Evolutionary conservation across 2,797 vertebrate genomes (phyloP), one percentile per base, ranked within the genome.

Genomic region (Moxostoma hubbsi): DNA sequence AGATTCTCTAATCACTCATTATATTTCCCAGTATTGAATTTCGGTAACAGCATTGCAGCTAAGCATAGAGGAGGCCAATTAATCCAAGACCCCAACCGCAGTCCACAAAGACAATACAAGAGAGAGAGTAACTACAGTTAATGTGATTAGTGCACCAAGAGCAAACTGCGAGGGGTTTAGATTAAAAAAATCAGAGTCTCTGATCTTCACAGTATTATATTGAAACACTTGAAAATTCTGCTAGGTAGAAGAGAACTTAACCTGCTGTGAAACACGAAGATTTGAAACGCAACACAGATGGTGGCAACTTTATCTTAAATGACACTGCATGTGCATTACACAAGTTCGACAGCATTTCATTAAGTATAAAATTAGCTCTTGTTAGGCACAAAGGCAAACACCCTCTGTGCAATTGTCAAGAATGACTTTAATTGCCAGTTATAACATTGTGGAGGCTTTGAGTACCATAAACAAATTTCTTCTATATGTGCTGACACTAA

Each of bases 61-160:
- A 92, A 94, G 91, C 92, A 92, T 93, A 88, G 89, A 82, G 78
- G 63, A 83, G 87, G 84, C 86, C 91, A 90, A 94, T 94, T 93
- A 94, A 93, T 94, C 89, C 89, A 89, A 70, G 67, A 54, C 87
- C 82, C 89, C 85, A 90, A 73, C 73, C 67, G 45, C 45, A 5
- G 80, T 47, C 71, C 66, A 79, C 55, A 45, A 63, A 64, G 49
- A 64, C 12, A 63, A 45, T 49, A 15, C 0, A 6, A 83, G 75
- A n/a, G 75, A n/a, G 43, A 81, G 81, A 87, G 91, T 68, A 83
- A 85, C 87, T 24, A 24, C 24, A 24, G 24, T 24, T 91, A 93
- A 93, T 92, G 88, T 88, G 86, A 92, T 91, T 92, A 93, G 91
- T 92, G 88, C 86, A 89, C 90, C 91, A 86, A 86, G 85, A 86